Percentiles rank a stretch among this genome's conserved stretches.
Conservation (phyloP, 2,113 vertebrate genomes). For the Vicugna pacos region DNA sequence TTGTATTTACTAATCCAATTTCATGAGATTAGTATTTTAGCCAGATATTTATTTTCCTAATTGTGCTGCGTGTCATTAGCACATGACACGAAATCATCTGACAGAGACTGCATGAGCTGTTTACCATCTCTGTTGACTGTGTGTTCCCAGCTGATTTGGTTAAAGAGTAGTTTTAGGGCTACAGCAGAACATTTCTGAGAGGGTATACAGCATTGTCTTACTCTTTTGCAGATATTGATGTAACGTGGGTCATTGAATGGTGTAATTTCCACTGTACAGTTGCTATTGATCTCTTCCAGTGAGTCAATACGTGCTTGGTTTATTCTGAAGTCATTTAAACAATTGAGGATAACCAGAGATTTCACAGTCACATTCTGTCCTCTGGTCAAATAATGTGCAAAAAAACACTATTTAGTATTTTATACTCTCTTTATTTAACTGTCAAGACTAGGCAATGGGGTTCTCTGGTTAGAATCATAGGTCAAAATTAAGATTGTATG, state of each 20-base stretch:
- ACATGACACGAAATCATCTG: not conserved
- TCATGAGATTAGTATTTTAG: not conserved
- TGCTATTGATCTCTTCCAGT: constrained; percentile 61
- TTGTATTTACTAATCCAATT: constrained; percentile 46
- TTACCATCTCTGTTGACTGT: not conserved
- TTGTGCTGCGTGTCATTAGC: not conserved
- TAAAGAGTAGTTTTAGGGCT: constrained; percentile 9
- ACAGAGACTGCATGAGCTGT: not conserved
- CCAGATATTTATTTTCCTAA: constrained; percentile 34
- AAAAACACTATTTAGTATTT: constrained; percentile 33
- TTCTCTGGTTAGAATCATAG: constrained; percentile 19
- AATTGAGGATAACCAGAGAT: constrained; percentile 41
- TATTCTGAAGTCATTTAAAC: constrained; percentile 56
- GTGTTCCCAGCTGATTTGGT: not conserved
- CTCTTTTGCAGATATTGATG: constrained; percentile 64
- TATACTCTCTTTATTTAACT: constrained; percentile 26
- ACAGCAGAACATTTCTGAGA: not conserved
- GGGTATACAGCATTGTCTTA: not conserved
- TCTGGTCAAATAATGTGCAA: constrained; percentile 9
- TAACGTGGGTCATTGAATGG: constrained; percentile 42
- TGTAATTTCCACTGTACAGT: constrained; percentile 62
- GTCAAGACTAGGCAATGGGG: not conserved
- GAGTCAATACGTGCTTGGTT: constrained; percentile 60
- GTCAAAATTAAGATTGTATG: constrained; percentile 25
- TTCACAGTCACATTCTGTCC: constrained; percentile 47